A percentile compares a stretch with the other conserved stretches of the same genome.
phyloP scores from a whole-genome alignment of 2,888 invertebrate species.

The Panopea generosa region DNA sequence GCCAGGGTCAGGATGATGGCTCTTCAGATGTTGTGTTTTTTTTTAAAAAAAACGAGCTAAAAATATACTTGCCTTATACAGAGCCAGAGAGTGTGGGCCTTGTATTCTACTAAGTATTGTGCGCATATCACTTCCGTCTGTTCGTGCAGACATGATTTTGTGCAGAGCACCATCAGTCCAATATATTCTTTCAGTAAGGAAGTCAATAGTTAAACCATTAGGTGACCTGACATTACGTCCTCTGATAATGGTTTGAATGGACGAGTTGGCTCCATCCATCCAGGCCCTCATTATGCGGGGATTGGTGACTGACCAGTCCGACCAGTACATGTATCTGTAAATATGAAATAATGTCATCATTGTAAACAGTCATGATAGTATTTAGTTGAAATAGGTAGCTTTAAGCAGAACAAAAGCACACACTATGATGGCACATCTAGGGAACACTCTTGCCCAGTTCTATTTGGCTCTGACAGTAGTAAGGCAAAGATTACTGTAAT shows the following conservation, averaged over 20 bases:
- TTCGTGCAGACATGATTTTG: slow-evolving; percentile 91
- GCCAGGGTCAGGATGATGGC: too few relatives aligned
- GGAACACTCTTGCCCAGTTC: too few relatives aligned
- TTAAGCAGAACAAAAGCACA: too few relatives aligned
- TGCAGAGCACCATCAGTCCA: slow-evolving; percentile 95
- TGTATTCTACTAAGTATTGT: slow-evolving; percentile 82
- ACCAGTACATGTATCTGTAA: slow-evolving; percentile 91
- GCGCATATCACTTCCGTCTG: slow-evolving; percentile 88
- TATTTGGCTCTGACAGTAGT: too few relatives aligned
- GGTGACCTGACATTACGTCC: slow-evolving; percentile 91
- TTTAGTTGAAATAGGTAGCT: too few relatives aligned
- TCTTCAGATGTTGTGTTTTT: too few relatives aligned
- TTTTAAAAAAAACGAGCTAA: too few relatives aligned
- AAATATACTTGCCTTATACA: slow-evolving; percentile 28
- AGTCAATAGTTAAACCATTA: slow-evolving; percentile 94
- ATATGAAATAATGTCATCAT: too few relatives aligned
- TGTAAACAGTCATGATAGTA: too few relatives aligned
- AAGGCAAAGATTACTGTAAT: too few relatives aligned
- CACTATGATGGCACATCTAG: too few relatives aligned
- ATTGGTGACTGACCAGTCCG: slow-evolving; percentile 93
- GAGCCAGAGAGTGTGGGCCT: neutral
- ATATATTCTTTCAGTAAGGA: slow-evolving; percentile 92
- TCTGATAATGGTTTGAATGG: slow-evolving; percentile 82
- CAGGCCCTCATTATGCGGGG: slow-evolving; percentile 93
- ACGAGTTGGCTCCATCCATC: slow-evolving; percentile 90